Evolutionary conservation across 2,888 invertebrate genomes (phyloP).

Genomic region (Chromoteleia sp.): DNA sequence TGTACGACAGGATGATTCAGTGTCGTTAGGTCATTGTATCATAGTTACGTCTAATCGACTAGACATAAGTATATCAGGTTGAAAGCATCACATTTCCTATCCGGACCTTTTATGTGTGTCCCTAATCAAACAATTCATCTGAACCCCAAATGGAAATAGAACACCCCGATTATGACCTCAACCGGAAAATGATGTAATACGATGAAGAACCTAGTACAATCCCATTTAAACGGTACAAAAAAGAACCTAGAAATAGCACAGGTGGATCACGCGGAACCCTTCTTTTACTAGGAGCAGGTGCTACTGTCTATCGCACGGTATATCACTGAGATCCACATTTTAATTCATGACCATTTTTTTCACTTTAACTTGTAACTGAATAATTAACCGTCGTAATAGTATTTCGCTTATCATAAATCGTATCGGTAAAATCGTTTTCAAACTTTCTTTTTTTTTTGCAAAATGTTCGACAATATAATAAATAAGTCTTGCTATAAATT

Average conservation of each 20-base stretch:
- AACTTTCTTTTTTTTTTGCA: not conserved
- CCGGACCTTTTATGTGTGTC: slow-evolving; percentile 24
- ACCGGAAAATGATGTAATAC: slow-evolving; percentile 59
- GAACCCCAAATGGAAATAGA: slow-evolving; percentile 56
- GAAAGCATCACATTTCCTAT: slow-evolving; percentile 54
- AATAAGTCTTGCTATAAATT: no score
- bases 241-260: slow-evolving; percentile 52
- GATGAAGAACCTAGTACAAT: slow-evolving; percentile 40
- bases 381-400: slow-evolving; percentile 5
- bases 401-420: not conserved
- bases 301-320: slow-evolving; percentile 31
- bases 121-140: slow-evolving; percentile 57
- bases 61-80: slow-evolving; percentile 56
- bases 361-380: not conserved
- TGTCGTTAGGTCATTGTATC: slow-evolving; percentile 44
- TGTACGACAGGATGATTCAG: not conserved
- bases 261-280: slow-evolving; percentile 56
- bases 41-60: slow-evolving; percentile 39
- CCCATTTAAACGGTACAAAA: slow-evolving; percentile 55
- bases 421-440: not conserved
- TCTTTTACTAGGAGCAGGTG: slow-evolving; percentile 58
- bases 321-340: slow-evolving; percentile 38
- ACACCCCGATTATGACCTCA: slow-evolving; percentile 51
- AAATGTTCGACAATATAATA: no score
- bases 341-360: slow-evolving; percentile 32